A percentile compares a stretch with the other conserved stretches of the same genome.
Conservation (phyloP, 2,797 vertebrate genomes). For the Diglossa cyanea region DNA sequence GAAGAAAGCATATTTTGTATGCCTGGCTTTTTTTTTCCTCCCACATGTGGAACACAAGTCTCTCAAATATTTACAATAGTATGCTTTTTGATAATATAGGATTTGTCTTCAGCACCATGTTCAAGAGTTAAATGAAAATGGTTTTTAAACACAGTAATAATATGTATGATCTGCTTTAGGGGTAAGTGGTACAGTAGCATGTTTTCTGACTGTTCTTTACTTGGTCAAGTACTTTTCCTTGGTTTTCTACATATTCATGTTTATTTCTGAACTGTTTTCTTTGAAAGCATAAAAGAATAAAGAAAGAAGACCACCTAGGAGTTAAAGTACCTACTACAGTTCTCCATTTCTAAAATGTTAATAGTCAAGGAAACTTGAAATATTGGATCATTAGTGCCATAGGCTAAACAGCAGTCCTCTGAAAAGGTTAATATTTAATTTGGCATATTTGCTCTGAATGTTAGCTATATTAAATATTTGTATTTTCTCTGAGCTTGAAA, state of each 20-base stretch:
- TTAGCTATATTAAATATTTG: conserved; percentile 30
- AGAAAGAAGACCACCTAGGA: not conserved
- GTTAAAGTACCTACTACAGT: not conserved
- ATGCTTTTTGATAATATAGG: not conserved
- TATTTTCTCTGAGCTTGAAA: conserved; percentile 32
- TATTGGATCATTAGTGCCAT: not conserved
- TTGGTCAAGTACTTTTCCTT: not conserved
- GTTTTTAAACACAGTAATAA: not conserved
- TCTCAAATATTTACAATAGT: not conserved
- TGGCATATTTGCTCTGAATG: conserved; percentile 16
- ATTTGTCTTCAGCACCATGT: not conserved
- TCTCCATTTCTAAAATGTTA: not conserved
- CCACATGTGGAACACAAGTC: not conserved
- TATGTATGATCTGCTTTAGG: not conserved
- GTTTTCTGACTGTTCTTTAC: not conserved
- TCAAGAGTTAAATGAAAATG: not conserved
- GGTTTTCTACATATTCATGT: not conserved
- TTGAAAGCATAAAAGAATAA: not conserved
- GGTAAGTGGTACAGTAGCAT: not conserved
- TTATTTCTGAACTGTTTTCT: not conserved
- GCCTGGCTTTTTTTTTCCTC: not conserved
- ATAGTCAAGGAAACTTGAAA: not conserved
- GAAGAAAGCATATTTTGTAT: not conserved
- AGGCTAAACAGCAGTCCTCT: not conserved
- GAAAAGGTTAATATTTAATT: conserved; percentile 31